Evolutionary conservation across 2,888 invertebrate genomes (phyloP).

Genomic region (Protodeltote pygarga): DNA sequence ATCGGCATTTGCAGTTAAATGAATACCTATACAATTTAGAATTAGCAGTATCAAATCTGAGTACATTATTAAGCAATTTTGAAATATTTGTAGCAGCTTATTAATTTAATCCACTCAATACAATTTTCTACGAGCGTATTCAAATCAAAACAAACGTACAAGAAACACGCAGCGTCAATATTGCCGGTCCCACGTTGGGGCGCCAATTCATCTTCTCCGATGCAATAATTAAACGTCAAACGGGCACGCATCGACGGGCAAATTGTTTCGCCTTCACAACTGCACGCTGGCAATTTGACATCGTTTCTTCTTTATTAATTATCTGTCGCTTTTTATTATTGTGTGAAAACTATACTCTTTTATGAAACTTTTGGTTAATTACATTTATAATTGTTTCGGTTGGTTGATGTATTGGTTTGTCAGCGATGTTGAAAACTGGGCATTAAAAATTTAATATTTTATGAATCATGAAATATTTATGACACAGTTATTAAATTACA

Average conservation of each 20-base stretch:
- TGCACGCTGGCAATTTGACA: conserved; percentile 41
- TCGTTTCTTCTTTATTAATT: conserved; percentile 45
- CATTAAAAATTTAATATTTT: too few species aligned
- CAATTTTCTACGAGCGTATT: not conserved
- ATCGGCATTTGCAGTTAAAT: conserved; percentile 27
- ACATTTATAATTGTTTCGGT: conserved; percentile 32
- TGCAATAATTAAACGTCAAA: conserved; percentile 59
- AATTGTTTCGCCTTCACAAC: conserved; percentile 54
- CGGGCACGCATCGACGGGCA: conserved; percentile 49
- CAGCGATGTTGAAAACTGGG: too few species aligned
- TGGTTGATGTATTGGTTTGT: too few species aligned
- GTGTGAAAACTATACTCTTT: conserved; percentile 39
- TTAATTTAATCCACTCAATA: not conserved
- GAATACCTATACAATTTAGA: not conserved
- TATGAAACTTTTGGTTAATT: conserved; percentile 30
- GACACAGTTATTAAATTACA: too few species aligned
- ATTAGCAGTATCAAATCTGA: not conserved
- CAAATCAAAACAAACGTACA: conserved; percentile 20
- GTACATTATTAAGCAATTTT: not conserved
- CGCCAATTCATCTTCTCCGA: conserved; percentile 52
- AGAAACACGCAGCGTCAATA: conserved; percentile 4
- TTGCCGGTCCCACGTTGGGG: conserved; percentile 30
- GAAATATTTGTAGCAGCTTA: too few species aligned
- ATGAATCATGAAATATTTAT: too few species aligned
- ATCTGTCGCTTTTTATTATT: conserved; percentile 38